Conservation (phyloP, 2,797 vertebrate species). For the Podargus strigoides region DNA sequence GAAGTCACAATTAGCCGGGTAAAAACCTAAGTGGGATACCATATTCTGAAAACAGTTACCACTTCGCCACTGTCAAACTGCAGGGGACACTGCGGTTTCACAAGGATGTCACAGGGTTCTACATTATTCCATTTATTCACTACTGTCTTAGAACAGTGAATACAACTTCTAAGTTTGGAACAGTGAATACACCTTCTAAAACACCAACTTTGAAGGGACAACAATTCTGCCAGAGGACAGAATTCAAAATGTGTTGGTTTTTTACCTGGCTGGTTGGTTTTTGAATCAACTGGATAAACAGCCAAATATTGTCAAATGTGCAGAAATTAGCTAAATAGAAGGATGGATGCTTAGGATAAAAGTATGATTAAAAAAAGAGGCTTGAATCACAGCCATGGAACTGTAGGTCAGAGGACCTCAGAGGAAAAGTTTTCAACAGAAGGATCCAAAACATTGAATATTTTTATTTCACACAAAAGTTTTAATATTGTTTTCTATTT, state of each 20-base stretch:
- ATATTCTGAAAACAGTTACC: neutral
- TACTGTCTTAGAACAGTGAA: neutral
- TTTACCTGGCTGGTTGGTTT: fast-evolving
- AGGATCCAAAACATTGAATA: neutral
- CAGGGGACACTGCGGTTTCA: neutral
- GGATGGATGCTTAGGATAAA: neutral
- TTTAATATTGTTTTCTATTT: neutral
- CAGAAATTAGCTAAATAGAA: neutral
- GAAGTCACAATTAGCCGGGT: neutral
- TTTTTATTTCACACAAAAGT: neutral
- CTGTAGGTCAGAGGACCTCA: neutral
- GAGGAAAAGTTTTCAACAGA: neutral
- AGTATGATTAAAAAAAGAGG: neutral
- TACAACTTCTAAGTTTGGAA: neutral
- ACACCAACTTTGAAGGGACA: neutral
- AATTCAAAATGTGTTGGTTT: neutral
- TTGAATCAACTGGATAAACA: neutral
- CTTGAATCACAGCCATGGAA: neutral
- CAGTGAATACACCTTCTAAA: neutral
- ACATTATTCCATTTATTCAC: neutral
- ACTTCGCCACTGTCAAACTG: neutral
- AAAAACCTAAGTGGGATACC: neutral
- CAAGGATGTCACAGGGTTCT: neutral
- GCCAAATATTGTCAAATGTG: neutral
- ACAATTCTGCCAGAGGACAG: neutral